Base-by-base conservation (phyloP, 2,888 invertebrate genomes). In the Coelopa pilipes region DNA sequence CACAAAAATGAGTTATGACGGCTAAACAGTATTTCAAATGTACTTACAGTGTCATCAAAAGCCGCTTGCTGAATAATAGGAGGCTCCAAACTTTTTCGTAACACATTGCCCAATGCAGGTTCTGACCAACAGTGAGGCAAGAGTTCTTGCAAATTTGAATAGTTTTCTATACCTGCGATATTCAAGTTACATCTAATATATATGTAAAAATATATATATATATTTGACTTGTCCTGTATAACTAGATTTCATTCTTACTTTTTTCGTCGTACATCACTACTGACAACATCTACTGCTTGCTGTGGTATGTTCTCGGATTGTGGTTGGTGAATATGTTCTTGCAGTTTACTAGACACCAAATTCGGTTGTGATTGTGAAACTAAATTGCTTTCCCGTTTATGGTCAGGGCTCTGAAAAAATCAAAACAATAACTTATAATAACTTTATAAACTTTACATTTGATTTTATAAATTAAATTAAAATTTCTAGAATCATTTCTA, bases 31-130 rank as follows among this genome's bases (percentile, higher is more conserved):
- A n/a, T n/a, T n/a, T n/a, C n/a, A n/a, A n/a, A 46, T 73, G 34
- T 15, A 80, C 87, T 86, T 84, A 87, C 87, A 80, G 91, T 91
- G 86, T 94, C 93, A 87, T 95, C 95, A 88, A 96, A 95, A 59
- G 95, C 93, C 62, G 95, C 95, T 86, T 95, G 95, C 85, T 96
- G 96, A 70, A 96, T 89, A 79, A 94, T 89, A 3, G 96, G 96
- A 34, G 95, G 93, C 82, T 93, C 92, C 73, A 96, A 90, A 62
- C 91, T 89, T 75, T 90, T 89, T 74, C 92, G 89, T 80, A 91
- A 89, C 81, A 86, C 81, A 82, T 88, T 86, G 15, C 90, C 91
- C 34, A 91, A 90, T 70, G 90, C 91, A n/a, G 94, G 94, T 81
- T 93, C 89, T 59, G 93, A 93, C 94, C 94, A 94, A 79, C 93